Evolutionary conservation across 2,888 invertebrate genomes (phyloP).

Genomic region (Aporophyla nigra): DNA sequence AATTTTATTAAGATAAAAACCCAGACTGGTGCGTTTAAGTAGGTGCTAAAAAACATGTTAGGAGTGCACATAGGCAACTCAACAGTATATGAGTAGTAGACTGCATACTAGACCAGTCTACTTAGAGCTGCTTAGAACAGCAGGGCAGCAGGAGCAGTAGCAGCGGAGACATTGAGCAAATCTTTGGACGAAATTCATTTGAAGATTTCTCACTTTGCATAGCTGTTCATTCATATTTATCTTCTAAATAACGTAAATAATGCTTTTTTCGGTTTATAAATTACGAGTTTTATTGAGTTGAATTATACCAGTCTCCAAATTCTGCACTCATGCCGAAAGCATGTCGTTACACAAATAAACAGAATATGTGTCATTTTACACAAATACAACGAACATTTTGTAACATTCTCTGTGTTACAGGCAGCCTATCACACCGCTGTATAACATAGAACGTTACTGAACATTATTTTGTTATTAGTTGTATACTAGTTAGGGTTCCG

Average conservation of each 20-base stretch:
- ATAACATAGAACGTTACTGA: not conserved
- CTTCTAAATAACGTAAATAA: not conserved
- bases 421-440: constrained; percentile 27
- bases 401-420: constrained; percentile 51
- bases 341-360: constrained; percentile 33
- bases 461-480: not conserved
- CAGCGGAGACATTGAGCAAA: not conserved
- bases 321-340: constrained; percentile 27
- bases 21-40: not conserved
- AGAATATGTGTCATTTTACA: constrained; percentile 43
- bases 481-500: too few relatives aligned
- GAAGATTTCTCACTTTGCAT: not conserved
- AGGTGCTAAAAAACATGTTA: not conserved
- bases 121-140: not conserved
- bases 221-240: not conserved
- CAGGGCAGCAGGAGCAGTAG: not conserved
- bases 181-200: not conserved
- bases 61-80: too few relatives aligned
- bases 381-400: constrained; percentile 60
- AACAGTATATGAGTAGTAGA: not conserved
- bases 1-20: not conserved
- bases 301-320: constrained; percentile 6
- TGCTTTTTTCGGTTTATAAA: not conserved
- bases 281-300: constrained; percentile 3
- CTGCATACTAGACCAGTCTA: not conserved